Conservation (phyloP, 2,888 invertebrate genomes). For the Minunthozetes semirufus region DNA sequence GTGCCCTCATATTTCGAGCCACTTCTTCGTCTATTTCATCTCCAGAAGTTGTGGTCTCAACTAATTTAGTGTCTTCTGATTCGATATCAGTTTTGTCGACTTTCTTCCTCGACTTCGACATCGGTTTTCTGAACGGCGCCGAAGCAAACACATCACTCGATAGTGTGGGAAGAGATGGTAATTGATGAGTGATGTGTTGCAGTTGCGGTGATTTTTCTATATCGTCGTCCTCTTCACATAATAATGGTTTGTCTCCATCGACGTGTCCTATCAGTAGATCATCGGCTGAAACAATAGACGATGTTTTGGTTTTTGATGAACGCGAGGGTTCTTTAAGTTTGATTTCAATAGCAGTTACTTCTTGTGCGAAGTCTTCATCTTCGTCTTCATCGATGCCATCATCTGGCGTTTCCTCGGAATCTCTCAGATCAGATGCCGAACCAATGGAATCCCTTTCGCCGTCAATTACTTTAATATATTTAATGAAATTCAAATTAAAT, state of each 20-base stretch:
- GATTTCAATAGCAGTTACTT: constrained; percentile 18
- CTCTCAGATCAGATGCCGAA: constrained; percentile 42
- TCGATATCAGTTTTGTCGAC: not conserved
- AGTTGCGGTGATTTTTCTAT: constrained; percentile 3
- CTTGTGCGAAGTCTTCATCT: constrained; percentile 33
- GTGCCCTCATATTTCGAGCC: constrained; percentile 35
- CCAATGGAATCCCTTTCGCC: constrained; percentile 42
- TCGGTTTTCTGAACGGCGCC: not conserved
- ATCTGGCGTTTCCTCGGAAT: constrained; percentile 38
- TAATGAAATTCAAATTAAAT: not conserved
- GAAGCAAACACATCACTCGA: constrained; percentile 26
- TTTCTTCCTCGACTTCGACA: not conserved
- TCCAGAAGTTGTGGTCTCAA: constrained; percentile 14
- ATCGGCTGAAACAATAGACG: constrained; percentile 24
- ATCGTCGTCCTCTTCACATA: constrained; percentile 66
- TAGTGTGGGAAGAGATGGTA: not conserved
- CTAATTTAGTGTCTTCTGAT: constrained; percentile 16
- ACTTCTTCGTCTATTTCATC: constrained; percentile 37
- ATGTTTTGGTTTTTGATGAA: constrained; percentile 28
- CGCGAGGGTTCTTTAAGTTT: constrained; percentile 29
- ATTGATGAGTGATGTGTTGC: not conserved
- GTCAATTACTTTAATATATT: constrained; percentile 35
- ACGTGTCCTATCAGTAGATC: constrained; percentile 42
- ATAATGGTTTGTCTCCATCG: constrained; percentile 66
- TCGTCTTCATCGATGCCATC: constrained; percentile 34